Conservation (phyloP, 1,140 invertebrate genomes). For the Nephila pilipes region DNA sequence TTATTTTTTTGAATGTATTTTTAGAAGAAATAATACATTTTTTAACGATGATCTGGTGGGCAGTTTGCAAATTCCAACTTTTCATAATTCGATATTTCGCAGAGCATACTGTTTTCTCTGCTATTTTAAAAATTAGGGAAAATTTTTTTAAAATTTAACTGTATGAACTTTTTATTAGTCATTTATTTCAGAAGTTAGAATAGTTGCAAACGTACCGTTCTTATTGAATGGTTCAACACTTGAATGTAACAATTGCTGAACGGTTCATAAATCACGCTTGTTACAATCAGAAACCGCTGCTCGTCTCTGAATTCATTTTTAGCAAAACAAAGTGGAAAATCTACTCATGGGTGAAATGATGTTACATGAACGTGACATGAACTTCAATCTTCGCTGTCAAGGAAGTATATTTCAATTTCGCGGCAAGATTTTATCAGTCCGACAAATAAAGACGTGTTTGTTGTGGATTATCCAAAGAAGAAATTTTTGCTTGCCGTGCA, state of each 20-base stretch:
- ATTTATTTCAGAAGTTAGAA: too few relatives aligned
- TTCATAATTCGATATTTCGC: too few relatives aligned
- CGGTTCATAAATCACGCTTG: not conserved
- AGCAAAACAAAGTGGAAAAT: not conserved
- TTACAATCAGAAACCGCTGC: not conserved
- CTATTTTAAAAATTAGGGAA: too few relatives aligned
- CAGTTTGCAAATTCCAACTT: too few relatives aligned
- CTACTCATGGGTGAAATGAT: not conserved
- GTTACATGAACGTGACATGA: not conserved
- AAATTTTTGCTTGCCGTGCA: not conserved
- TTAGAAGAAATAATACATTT: too few relatives aligned
- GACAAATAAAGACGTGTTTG: not conserved
- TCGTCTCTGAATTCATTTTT: not conserved
- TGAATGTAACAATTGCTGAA: not conserved
- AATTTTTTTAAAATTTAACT: too few relatives aligned
- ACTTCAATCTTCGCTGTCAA: slow-evolving; percentile 1
- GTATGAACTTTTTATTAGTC: too few relatives aligned
- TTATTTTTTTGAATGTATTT: too few relatives aligned
- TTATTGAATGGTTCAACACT: not conserved
- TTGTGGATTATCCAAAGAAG: not conserved
- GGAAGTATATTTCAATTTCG: not conserved
- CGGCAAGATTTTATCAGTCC: not conserved
- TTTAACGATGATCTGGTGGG: too few relatives aligned
- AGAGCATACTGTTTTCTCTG: too few relatives aligned
- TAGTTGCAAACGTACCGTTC: not conserved